Evolutionary conservation across 2,797 vertebrate genomes (phyloP).

Genomic region (Phoxinus dragarum): DNA sequence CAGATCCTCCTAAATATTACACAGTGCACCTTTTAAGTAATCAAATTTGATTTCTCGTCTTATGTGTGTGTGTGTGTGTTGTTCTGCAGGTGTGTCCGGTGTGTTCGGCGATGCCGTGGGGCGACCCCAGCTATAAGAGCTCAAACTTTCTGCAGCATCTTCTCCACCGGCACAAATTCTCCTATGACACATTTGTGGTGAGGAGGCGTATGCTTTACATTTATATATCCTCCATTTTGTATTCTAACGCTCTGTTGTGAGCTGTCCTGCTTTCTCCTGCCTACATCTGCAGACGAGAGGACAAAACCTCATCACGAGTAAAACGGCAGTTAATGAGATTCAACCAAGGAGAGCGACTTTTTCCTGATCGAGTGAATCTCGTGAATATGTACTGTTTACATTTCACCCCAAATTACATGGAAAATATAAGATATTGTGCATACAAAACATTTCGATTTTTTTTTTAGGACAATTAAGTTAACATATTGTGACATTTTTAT

Average conservation of each 20-base stretch:
- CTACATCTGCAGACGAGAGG: background rate
- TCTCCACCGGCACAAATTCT: constrained; percentile 96
- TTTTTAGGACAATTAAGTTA: too few species aligned
- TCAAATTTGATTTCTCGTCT: too few species aligned
- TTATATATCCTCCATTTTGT: background rate
- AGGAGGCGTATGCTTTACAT: constrained; percentile 60
- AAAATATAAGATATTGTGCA: background rate
- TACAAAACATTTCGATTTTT: background rate
- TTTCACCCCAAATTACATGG: background rate
- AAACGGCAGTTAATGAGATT: background rate
- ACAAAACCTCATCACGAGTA: background rate
- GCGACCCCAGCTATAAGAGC: constrained; percentile 95
- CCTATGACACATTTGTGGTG: constrained; percentile 96
- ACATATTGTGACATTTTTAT: background rate
- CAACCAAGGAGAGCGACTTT: background rate
- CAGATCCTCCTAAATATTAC: too few species aligned
- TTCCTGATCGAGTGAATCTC: background rate
- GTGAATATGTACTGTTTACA: background rate
- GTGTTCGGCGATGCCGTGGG: constrained; percentile 97
- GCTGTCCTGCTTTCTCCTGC: background rate
- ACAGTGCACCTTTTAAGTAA: too few species aligned
- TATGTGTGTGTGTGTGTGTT: too few species aligned
- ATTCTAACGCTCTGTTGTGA: background rate
- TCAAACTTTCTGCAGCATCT: constrained; percentile 96
- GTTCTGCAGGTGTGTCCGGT: constrained; percentile 88